Percentiles rank a stretch among this genome's conserved stretches.
phyloP scores from a whole-genome alignment of 2,797 vertebrate species.

The Valencia hispanica region DNA sequence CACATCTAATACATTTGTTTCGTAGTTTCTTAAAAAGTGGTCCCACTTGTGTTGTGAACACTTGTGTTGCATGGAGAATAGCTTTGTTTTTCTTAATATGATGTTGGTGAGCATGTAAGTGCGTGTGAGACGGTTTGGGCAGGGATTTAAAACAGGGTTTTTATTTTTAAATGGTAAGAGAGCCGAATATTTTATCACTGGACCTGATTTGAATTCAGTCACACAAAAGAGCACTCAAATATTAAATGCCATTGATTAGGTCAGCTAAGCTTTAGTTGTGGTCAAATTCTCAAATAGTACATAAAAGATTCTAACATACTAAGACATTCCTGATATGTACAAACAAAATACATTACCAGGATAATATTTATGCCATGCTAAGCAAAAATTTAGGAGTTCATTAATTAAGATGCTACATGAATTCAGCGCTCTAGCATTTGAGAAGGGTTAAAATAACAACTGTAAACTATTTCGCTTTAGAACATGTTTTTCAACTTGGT shows the following conservation, averaged over 20 bases:
- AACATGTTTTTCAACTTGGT: not conserved
- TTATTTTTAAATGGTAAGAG: conserved; percentile 13
- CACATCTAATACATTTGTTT: conserved; percentile 60
- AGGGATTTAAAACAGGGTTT: conserved; percentile 10
- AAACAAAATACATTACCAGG: not conserved
- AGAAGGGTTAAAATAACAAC: too few species aligned
- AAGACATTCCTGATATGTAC: not conserved
- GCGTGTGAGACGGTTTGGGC: conserved; percentile 47
- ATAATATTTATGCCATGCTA: not conserved
- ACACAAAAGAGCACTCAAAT: not conserved
- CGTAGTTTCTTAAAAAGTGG: conserved; percentile 67
- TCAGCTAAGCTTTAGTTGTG: conserved; percentile 4
- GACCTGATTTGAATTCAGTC: conserved; percentile 30
- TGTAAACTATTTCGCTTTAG: not conserved
- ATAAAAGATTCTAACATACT: not conserved
- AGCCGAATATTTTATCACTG: conserved; percentile 33
- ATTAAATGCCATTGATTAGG: not conserved
- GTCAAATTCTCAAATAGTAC: conserved; percentile 1
- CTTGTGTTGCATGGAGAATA: conserved; percentile 84
- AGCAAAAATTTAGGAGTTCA: not conserved
- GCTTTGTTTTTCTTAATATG: conserved; percentile 73
- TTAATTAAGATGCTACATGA: not conserved
- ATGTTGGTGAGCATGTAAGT: conserved; percentile 78
- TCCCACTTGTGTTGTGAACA: conserved; percentile 79
- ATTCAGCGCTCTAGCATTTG: not conserved